Base-by-base conservation (phyloP, 2,888 invertebrate species). In the Papilio elwesi region DNA sequence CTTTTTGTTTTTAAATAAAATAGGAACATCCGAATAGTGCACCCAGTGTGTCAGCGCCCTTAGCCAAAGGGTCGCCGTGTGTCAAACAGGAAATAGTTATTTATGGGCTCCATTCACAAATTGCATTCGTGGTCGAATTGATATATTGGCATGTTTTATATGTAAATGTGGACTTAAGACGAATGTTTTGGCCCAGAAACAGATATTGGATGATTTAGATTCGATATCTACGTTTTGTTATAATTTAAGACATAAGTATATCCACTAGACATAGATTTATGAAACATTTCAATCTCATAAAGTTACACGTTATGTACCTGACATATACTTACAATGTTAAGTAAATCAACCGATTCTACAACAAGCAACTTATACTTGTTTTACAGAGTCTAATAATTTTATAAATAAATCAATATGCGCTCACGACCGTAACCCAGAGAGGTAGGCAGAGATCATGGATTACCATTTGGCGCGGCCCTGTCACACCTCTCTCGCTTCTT, bases 111-210 rank as follows among this genome's bases (percentile, higher is more conserved):
- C 89, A 92, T 91, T 92, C 93, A 92, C 91, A 92, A 93, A 93
- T 93, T 93, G 91, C 92, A 90, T 91, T 91, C 88, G 89, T 88
- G 89, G 89, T 84, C 91, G 90, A 90, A 92, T 92, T 93, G 93
- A 93, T 93, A 90, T 93, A 93, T 93, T 84, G 89, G 83, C 83
- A 90, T 92, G 92, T 93, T 93, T 92, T 93, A 93, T 93, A 93
- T 93, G 93, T 91, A 93, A 93, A 93, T 93, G 90, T 78, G 83
- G 81, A 80, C 80, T 79, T 83, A 87, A 89, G 92, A 92, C 85
- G 89, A 89, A 92, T 91, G 85, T 87, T 79, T 85, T 89, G 89
- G 83, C 90, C 91, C 84, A 90, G 84, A 91, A 90, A 90, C 85
- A 84, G 87, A 88, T 90, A 86, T 84, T 80, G 77, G 80, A 89